These are phyloP conservation scores for Channallabes apus DNA, from an alignment of 2,797 vertebrate genomes.

Conservation along the genomic window DNA sequence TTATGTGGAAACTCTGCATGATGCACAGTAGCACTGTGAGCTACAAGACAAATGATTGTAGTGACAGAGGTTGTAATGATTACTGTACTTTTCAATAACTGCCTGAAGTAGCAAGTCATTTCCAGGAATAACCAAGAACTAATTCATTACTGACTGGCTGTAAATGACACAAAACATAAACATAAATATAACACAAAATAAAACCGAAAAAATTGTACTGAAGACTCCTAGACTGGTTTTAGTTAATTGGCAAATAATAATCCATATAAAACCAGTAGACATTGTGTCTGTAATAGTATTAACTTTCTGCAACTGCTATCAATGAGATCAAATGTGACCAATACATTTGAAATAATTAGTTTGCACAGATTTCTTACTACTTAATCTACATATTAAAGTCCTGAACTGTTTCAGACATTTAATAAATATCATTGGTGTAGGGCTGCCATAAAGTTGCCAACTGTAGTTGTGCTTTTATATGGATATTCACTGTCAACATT, in stretches of 20 bases:
- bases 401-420: background rate
- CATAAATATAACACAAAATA: background rate
- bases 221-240: no score
- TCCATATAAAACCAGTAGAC: background rate
- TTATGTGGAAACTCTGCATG: conserved; percentile 24
- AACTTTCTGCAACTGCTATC: background rate
- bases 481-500: no score
- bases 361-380: background rate
- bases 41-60: conserved; percentile 34
- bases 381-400: background rate
- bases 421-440: background rate
- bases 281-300: background rate
- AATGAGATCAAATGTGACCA: background rate
- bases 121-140: background rate
- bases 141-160: background rate
- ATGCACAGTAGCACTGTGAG: conserved; percentile 18
- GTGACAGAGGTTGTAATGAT: conserved; percentile 13
- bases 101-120: background rate
- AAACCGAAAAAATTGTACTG: background rate
- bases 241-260: background rate
- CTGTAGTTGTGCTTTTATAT: background rate
- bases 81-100: conserved; percentile 1
- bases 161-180: background rate
- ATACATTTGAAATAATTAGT: background rate
- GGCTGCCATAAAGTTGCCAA: background rate